phyloP scores from a whole-genome alignment of 2,797 vertebrate genomes.

The Sebastes vulpes region DNA sequence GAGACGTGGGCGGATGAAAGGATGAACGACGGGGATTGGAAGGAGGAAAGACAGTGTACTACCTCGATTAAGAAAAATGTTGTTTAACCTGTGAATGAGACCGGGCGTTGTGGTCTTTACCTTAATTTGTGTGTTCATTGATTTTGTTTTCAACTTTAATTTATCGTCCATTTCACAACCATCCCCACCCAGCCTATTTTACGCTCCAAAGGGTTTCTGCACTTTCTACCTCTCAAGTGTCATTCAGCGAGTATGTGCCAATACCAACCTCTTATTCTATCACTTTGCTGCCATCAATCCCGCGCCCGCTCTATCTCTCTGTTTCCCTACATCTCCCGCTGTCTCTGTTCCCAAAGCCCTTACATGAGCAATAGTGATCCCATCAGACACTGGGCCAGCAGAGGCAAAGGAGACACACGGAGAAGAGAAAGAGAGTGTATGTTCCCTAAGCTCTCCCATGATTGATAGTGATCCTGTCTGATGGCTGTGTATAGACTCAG shows the following conservation, averaged over 20 bases:
- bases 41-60: constrained; percentile 29
- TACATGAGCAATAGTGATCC: constrained; percentile 76
- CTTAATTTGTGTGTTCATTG: constrained; percentile 73
- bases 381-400: constrained; percentile 54
- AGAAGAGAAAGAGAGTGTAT: constrained; percentile 62
- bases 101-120: constrained; percentile 55
- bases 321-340: constrained; percentile 50
- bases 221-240: constrained; percentile 35
- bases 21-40: constrained; percentile 2
- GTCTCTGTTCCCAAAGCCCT: constrained; percentile 68
- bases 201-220: constrained; percentile 49
- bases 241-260: constrained; percentile 37
- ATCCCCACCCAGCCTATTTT: constrained; percentile 55
- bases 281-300: constrained; percentile 61
- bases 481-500: constrained; percentile 84
- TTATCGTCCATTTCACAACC: constrained; percentile 41
- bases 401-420: constrained; percentile 50
- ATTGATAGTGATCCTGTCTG: constrained; percentile 83
- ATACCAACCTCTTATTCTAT: constrained; percentile 55
- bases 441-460: constrained; percentile 75
- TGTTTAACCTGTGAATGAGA: constrained; percentile 54
- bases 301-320: constrained; percentile 41
- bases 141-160: constrained; percentile 71
- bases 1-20: constrained; percentile 20
- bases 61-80: constrained; percentile 63